phyloP scores from a whole-genome alignment of 1,140 invertebrate species.

The Mercenaria mercenaria region DNA sequence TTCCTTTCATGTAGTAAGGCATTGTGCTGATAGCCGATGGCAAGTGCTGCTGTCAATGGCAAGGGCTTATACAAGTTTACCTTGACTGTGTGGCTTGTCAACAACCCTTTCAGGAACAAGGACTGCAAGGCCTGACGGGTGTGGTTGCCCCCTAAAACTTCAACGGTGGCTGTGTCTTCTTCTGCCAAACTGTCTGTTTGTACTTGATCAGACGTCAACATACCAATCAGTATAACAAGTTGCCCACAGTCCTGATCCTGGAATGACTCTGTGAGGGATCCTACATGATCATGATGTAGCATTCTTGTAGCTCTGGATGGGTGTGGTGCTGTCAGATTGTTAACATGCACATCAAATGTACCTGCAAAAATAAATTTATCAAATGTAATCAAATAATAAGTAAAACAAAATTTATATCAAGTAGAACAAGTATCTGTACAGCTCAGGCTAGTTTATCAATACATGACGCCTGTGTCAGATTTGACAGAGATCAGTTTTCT shows the following conservation, averaged over 20 bases:
- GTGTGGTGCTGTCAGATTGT: neutral
- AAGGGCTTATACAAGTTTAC: neutral
- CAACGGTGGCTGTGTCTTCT: neutral
- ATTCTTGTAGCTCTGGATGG: neutral
- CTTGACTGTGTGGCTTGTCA: neutral
- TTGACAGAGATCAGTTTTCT: too few species aligned
- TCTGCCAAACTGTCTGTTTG: neutral
- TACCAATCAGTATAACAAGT: neutral
- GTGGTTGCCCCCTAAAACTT: neutral
- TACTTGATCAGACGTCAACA: neutral
- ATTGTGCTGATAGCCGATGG: constrained; percentile 3
- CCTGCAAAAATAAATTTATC: neutral
- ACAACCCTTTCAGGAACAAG: neutral
- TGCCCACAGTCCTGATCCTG: neutral
- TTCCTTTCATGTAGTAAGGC: neutral
- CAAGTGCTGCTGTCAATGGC: neutral
- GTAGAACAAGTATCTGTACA: too few species aligned
- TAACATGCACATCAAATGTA: neutral
- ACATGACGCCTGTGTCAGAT: too few species aligned
- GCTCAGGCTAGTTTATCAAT: too few species aligned
- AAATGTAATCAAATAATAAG: too few species aligned
- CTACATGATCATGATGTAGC: neutral
- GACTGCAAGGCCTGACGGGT: neutral
- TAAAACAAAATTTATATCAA: too few species aligned
- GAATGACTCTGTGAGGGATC: neutral